Evolutionary conservation across 1,140 invertebrate species (phyloP), one percentile per base, ranked within the genome.

Genomic region (Drosophila ogumai): DNA sequence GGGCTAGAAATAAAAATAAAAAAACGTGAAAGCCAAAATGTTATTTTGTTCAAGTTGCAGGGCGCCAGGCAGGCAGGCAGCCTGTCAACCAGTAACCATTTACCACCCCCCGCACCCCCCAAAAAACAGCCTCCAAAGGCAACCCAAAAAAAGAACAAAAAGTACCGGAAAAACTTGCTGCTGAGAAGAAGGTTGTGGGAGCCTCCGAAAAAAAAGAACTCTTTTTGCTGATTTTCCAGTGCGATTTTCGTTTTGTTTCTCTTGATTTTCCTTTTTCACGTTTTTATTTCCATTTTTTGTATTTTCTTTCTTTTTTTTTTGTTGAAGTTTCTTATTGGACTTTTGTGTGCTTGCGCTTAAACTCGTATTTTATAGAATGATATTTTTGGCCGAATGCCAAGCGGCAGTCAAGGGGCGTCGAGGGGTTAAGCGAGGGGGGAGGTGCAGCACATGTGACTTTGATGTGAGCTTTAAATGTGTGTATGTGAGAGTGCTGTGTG

Each of bases 331-430:
- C 77, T 85, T 90, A 90, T 90, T 90, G 77, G 85, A 73, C 81
- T 90, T 90, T 90, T 80, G 69, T 72, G 65, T 69, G 78, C 81
- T 66, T 68, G 80, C 55, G 85, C 81, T 90, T 90, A 85, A 90
- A 60, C 81, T 90, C 85, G 85, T 90, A 88, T 90, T 85, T 88
- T 90, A 90, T 88, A 84, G 81, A 88, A 88, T 90, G 85, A 90
- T 88, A 88, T 88, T 88, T 82, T 85, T 88, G 85, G 85, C 85
- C 54, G 64, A 52, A 58, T 81, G 77, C 85, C 85, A 88, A 72
- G 32, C 46, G 17, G 32, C 6, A 22, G 31, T 38, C 28, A 6
- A 19, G 58, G 32, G 43, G 10, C 25, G 31, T 38, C 28, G 8
- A 19, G 58, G 32, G 43, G 10, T 34, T 12, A 36, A 34, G 38